These are phyloP conservation scores for Anaspis maculata DNA, from an alignment of 2,888 invertebrate species.

Conservation along the genomic window DNA sequence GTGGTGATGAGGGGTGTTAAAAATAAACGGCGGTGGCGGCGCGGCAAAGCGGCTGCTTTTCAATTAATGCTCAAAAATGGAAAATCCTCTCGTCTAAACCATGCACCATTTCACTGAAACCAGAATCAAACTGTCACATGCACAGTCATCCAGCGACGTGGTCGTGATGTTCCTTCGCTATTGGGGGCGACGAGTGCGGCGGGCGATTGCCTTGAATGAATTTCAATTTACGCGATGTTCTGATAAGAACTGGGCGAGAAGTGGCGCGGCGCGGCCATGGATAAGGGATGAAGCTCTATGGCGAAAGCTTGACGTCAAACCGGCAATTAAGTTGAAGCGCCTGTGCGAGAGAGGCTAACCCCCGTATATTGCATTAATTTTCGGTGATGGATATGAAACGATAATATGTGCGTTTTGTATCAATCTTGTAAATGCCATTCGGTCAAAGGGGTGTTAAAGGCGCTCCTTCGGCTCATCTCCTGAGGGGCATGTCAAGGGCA, in stretches of 20 bases:
- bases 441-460: too few relatives aligned
- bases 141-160: constrained; percentile 20
- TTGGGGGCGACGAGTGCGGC: constrained; percentile 11
- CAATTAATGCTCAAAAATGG: constrained; percentile 41
- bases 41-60: too few relatives aligned
- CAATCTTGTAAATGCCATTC: too few relatives aligned
- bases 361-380: background rate
- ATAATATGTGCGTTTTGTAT: too few relatives aligned
- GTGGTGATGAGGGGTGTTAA: too few relatives aligned
- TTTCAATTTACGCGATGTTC: constrained; percentile 37
- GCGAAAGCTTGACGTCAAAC: constrained; percentile 18
- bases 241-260: constrained; percentile 30
- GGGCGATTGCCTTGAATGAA: constrained; percentile 29
- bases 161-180: constrained; percentile 4
- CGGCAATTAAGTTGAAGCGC: constrained; percentile 14
- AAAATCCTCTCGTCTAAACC: constrained; percentile 38
- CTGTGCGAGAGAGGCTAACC: too few relatives aligned
- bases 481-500: too few relatives aligned
- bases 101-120: constrained; percentile 37
- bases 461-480: too few relatives aligned
- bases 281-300: constrained; percentile 13
- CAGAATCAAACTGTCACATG: constrained; percentile 35
- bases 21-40: constrained; percentile 28
- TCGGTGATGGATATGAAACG: too few relatives aligned
- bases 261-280: constrained; percentile 11